Base-by-base conservation (phyloP, 2,888 invertebrate genomes). In the Pterostichus niger region DNA sequence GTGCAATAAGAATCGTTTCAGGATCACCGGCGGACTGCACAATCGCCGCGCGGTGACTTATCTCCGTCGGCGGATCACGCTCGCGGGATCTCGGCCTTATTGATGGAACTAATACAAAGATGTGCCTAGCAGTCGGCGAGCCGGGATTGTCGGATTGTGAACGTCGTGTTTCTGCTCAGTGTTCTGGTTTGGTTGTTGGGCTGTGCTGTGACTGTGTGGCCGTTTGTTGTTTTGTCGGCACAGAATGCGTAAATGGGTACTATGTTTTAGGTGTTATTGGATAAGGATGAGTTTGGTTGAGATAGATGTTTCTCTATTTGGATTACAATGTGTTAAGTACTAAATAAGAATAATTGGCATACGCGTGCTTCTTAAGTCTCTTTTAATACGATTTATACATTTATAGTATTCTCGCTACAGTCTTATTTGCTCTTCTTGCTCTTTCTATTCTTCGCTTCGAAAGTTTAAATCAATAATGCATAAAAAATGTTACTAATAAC, bases 1-100 rank as follows among this genome's bases (percentile, higher is more conserved):
- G 80, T 80, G 80, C 80, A 80, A 80, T 80, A 80, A 80, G 80
- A 80, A 80, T 80, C 71, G 80, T 80, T 80, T 80, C 80, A 52
- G 80, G 71, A 80, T 80, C 80, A 80, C 54, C 68, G 49, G 71
- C 71, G 54, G 80, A 80, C 80, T 68, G 49, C 54, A 80, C 80
- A 80, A 80, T 80, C 80, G 71, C 68, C 52, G 35, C 31, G 35
- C 80, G 80, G 52, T 80, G 80, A 80, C 80, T 80, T 80, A 80
- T 80, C 80, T 80, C 54, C 77, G 77, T 77, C 56, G 77, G 31
- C 71, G 52, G 80, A 80, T 80, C 77, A 77, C 77, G 77, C 77
- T 77, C 80, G 71, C 68, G 44, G 49, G 68, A 68, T 68, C 35
- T 9, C 13, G 40, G 54, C 77, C 75, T 77, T 80, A 71, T 68